Base-by-base conservation (phyloP, 2,113 vertebrate species). In the Erpornis zantholeuca region DNA sequence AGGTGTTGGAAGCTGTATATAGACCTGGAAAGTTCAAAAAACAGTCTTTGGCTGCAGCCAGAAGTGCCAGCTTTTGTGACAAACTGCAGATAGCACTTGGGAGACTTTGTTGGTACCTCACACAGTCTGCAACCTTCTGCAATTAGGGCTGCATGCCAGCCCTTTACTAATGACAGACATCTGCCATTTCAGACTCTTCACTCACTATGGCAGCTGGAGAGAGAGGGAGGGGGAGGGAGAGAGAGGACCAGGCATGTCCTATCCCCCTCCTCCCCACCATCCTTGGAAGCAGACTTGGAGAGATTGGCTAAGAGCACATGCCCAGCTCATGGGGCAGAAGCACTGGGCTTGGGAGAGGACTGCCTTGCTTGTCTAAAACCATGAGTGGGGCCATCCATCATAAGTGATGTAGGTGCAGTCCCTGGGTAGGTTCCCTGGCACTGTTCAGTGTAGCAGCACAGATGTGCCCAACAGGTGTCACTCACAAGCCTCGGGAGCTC, bases 371-470 rank as follows among this genome's bases (percentile, higher is more conserved):
- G 5, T 50, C 61, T 68, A 15, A 60, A 75, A 6, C 21, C 24
- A 10, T 44, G n/a, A 47, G 63, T 71, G 52, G n/a, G 42, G 47
- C 40, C 45, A 66, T 65, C 57, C n/a, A 10, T 47, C 23, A 3
- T 35, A 12, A 61, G 27, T 3, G 0, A 18, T 57, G 59, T 9
- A 44, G 36, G 29, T 81, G 20, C 57, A 28, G 69, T 22, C 23
- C 36, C 57, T 52, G n/a, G 19, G 20, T 19, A 14, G 0, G 0
- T 77, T 63, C 53, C 15, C 49, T 63, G 73, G 27, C 57, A n/a
- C 63, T 24, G 17, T 19, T 75, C 38, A 25, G 2, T 31, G 69
- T 31, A 4, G 21, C 35, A 25, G 50, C 53, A 64, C 16, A 50
- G 71, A 40, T 2, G 7, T 57, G 59, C 63, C 68, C 73, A 38